These are phyloP conservation scores for Drosophila meridiana DNA, from an alignment of 2,888 invertebrate species.

Conservation along the genomic window DNA sequence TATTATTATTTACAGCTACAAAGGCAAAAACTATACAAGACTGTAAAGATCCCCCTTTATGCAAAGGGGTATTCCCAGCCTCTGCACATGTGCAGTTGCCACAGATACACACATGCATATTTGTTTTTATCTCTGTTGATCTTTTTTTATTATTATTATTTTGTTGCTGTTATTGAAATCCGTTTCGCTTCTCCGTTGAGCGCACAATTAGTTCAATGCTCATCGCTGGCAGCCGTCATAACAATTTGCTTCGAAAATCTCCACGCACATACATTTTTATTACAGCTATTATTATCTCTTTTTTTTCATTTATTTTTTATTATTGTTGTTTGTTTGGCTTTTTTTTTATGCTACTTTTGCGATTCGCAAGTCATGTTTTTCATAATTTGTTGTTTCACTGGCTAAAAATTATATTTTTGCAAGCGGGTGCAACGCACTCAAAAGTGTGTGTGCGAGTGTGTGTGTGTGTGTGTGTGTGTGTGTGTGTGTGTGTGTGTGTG, in stretches of 20 bases:
- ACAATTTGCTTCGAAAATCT: conserved; percentile 60
- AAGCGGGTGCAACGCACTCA: conserved; percentile 67
- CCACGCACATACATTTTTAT: conserved; percentile 22
- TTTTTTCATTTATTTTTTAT: conserved; percentile 8
- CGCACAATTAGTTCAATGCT: conserved; percentile 79
- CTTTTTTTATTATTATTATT: conserved; percentile 4
- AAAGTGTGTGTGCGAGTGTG: not conserved
- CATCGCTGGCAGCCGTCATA: conserved; percentile 59
- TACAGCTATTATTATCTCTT: conserved; percentile 35
- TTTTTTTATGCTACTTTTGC: conserved; percentile 1
- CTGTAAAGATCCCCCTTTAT: not conserved
- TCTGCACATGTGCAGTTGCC: not conserved
- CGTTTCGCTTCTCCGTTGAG: conserved; percentile 67
- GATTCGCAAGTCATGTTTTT: conserved; percentile 34
- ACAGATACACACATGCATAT: not conserved
- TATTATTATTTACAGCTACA: not conserved
- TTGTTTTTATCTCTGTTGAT: conserved; percentile 4
- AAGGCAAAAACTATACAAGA: not conserved
- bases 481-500: not conserved
- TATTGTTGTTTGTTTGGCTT: conserved; percentile 20
- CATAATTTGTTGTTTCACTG: conserved; percentile 49
- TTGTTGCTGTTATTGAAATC: conserved; percentile 38
- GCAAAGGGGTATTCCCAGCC: not conserved
- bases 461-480: conserved; percentile 37
- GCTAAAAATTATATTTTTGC: conserved; percentile 29